These are phyloP conservation scores for Tarsius wallacei DNA, from an alignment of 2,797 vertebrate species.

Conservation along the genomic window DNA sequence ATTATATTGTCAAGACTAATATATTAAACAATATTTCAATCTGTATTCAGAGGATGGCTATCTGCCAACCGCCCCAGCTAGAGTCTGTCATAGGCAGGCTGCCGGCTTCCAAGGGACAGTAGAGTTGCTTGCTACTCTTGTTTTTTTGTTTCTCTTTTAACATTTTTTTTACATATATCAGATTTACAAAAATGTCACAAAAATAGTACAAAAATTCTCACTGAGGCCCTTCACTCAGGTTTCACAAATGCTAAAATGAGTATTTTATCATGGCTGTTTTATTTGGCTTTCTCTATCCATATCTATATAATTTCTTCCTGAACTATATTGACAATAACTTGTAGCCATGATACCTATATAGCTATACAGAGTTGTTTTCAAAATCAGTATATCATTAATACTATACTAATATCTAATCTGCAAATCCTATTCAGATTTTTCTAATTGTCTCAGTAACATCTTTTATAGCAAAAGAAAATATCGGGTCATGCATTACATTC, in stretches of 20 bases:
- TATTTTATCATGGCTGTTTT: not conserved
- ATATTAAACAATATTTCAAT: constrained; percentile 44
- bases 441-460: not conserved
- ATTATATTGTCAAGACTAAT: constrained; percentile 30
- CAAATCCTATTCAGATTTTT: not conserved
- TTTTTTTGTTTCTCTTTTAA: not conserved
- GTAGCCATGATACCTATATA: not conserved
- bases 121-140: no score
- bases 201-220: not conserved
- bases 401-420: not conserved
- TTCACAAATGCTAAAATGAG: constrained; percentile 37
- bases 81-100: no score
- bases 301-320: not conserved
- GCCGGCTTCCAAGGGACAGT: not conserved
- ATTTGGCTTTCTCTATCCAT: not conserved
- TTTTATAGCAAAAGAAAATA: not conserved
- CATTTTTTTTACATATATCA: not conserved
- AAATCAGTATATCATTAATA: not conserved
- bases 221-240: not conserved
- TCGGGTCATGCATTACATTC: not conserved
- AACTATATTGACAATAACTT: not conserved
- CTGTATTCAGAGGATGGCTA: not conserved
- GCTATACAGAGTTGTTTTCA: not conserved
- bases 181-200: not conserved
- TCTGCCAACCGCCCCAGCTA: not conserved